phyloP scores from a whole-genome alignment of 1,140 invertebrate genomes.

The Kradibia gibbosae region DNA sequence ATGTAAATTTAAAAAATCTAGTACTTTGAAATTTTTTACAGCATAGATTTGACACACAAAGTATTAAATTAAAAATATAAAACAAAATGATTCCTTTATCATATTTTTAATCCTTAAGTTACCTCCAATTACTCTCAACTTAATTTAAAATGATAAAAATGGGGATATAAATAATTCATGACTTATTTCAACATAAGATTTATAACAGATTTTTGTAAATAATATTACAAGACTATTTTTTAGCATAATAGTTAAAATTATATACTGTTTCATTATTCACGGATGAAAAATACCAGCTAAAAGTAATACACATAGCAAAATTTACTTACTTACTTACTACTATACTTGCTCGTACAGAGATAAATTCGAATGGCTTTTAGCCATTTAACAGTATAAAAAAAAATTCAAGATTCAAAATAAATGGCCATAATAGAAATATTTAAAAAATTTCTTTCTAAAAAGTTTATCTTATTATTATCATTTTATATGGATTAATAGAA shows the following conservation, averaged over 20 bases:
- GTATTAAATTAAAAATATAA: no score
- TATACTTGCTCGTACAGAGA: background rate
- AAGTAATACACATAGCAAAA: no score
- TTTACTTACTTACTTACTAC: no score
- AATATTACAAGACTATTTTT: conserved; percentile 1
- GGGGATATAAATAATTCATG: background rate
- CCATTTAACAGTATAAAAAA: background rate
- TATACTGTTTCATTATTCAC: background rate
- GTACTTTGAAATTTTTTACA: no score
- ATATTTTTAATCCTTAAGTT: no score
- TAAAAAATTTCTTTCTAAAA: background rate
- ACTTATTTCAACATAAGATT: background rate
- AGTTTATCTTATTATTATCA: background rate
- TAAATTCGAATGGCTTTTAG: background rate
- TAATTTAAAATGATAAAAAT: background rate
- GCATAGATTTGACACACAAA: no score
- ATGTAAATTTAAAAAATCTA: no score
- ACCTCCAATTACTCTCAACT: background rate
- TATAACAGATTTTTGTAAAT: background rate
- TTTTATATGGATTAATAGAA: background rate
- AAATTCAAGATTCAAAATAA: background rate
- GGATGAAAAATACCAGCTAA: no score
- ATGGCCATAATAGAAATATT: background rate
- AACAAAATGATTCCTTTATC: background rate
- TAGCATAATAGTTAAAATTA: background rate